Evolutionary conservation across 1,140 invertebrate species (phyloP).

Genomic region (Lanistes nyassanus): DNA sequence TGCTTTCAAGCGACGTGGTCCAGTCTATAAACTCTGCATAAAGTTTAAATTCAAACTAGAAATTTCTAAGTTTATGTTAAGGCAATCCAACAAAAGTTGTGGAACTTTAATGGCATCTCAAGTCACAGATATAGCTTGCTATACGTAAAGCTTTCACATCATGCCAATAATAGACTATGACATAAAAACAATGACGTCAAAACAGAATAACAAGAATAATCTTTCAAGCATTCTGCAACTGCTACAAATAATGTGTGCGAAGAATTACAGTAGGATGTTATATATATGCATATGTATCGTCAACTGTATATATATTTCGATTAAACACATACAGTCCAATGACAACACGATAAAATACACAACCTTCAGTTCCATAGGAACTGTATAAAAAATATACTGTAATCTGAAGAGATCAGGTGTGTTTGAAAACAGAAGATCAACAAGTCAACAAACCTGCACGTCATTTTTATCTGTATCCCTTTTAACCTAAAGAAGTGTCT

Average conservation of each 20-base stretch:
- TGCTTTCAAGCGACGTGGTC: constrained; percentile 1
- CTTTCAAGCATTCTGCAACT: background rate
- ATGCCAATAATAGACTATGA: constrained; percentile 12
- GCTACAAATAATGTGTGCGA: background rate
- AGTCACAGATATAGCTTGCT: constrained; percentile 15
- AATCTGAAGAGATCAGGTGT: no score
- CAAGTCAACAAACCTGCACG: no score
- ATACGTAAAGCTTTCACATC: background rate
- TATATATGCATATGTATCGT: background rate
- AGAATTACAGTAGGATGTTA: background rate
- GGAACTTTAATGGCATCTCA: background rate
- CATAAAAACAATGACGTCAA: constrained; percentile 5
- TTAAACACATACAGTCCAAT: background rate
- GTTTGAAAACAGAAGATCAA: no score
- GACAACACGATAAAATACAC: background rate
- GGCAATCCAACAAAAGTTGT: background rate
- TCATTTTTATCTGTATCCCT: no score
- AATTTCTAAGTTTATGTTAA: background rate
- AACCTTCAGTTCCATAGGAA: background rate
- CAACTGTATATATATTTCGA: background rate
- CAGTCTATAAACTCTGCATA: background rate
- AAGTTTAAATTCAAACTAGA: no score
- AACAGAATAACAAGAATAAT: constrained; percentile 6
- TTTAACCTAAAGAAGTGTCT: no score
- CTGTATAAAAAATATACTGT: background rate